These are phyloP conservation scores for Notocelia uddmanniana DNA, from an alignment of 2,888 invertebrate species.

Conservation along the genomic window DNA sequence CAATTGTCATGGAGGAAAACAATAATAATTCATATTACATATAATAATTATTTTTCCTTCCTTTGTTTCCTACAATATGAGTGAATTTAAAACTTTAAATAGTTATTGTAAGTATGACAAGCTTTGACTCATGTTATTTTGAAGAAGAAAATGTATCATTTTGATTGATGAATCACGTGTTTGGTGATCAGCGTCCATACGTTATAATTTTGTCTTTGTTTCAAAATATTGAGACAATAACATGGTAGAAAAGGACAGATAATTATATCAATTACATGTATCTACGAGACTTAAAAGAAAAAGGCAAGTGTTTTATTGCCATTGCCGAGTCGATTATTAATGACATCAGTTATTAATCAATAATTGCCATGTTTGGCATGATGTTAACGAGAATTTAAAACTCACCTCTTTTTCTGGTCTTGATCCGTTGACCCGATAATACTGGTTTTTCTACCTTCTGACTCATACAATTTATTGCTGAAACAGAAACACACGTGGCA, in stretches of 20 bases:
- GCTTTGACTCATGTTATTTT: conserved; percentile 11
- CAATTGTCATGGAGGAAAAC: background rate
- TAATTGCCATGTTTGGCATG: conserved; percentile 44
- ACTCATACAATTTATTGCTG: conserved; percentile 99
- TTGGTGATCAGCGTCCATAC: background rate
- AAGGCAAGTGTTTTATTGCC: background rate
- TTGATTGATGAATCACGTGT: background rate
- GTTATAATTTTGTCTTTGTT: background rate
- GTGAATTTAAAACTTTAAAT: background rate
- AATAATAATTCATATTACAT: background rate
- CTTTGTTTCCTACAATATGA: background rate
- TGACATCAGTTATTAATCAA: conserved; percentile 36
- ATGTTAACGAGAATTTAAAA: conserved; percentile 49
- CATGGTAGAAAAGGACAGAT: background rate
- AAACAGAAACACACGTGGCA: conserved; percentile 85
- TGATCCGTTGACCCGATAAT: conserved; percentile 99
- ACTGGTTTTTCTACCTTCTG: conserved; percentile 99
- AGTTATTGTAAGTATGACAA: background rate
- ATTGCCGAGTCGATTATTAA: background rate
- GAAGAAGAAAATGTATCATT: conserved; percentile 16
- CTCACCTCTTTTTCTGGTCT: conserved; percentile 99
- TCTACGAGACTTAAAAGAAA: background rate
- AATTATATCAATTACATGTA: background rate
- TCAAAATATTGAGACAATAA: background rate
- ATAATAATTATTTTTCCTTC: background rate